phyloP scores from a whole-genome alignment of 2,888 invertebrate species.

The Trichogramma dendrolimi region DNA sequence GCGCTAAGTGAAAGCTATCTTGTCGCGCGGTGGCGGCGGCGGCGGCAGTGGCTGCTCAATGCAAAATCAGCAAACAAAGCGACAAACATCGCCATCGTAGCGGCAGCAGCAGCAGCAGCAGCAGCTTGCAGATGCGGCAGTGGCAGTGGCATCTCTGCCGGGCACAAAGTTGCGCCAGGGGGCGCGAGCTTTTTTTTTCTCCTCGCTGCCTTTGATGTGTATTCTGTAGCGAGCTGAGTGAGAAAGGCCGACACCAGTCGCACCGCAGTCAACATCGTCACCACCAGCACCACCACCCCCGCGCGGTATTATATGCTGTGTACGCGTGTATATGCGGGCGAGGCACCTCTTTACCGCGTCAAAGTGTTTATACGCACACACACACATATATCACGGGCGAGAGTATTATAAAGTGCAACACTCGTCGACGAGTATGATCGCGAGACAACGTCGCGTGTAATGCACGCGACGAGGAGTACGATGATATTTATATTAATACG shows the following conservation, averaged over 20 bases:
- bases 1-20: slow-evolving; percentile 52
- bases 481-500: too few relatives aligned
- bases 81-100: slow-evolving; percentile 45
- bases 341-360: too few relatives aligned
- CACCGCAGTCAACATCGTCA: slow-evolving; percentile 1
- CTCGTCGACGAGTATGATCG: too few relatives aligned
- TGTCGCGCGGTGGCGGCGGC: slow-evolving; percentile 9
- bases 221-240: neutral
- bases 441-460: too few relatives aligned
- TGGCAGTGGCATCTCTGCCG: neutral
- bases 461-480: too few relatives aligned
- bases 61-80: slow-evolving; percentile 52
- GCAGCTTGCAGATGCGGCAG: slow-evolving; percentile 32
- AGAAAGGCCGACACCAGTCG: slow-evolving; percentile 25
- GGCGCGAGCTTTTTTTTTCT: slow-evolving; percentile 19
- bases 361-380: too few relatives aligned
- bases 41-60: slow-evolving; percentile 37
- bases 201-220: neutral
- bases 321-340: neutral
- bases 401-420: too few relatives aligned
- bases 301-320: too few relatives aligned
- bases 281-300: slow-evolving; percentile 21
- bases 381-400: too few relatives aligned
- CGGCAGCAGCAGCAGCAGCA: slow-evolving; percentile 28
- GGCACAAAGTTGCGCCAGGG: slow-evolving; percentile 39